Conservation (phyloP, 2,113 vertebrate species). For the Corapipo altera region DNA sequence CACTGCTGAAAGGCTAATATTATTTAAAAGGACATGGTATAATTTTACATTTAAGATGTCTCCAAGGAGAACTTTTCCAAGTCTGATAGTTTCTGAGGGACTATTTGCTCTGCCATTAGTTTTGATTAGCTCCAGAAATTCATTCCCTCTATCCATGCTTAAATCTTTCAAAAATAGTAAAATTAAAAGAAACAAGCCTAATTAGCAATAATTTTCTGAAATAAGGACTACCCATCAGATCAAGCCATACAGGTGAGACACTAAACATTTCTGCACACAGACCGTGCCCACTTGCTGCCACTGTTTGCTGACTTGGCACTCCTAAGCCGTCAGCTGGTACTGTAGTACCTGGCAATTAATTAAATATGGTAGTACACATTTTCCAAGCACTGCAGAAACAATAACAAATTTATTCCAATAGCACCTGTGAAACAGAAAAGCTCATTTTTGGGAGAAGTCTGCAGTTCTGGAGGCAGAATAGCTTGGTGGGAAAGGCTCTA, state of each 20-base stretch:
- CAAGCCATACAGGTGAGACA: background rate
- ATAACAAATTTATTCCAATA: background rate
- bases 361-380: background rate
- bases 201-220: background rate
- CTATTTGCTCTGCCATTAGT: slow-evolving; percentile 1
- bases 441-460: background rate
- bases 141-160: background rate
- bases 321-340: background rate
- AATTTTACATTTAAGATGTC: slow-evolving; percentile 2
- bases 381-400: background rate
- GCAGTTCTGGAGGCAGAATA: background rate
- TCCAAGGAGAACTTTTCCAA: background rate
- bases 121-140: background rate
- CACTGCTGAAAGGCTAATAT: background rate
- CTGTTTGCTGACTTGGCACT: background rate
- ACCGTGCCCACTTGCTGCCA: background rate
- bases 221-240: background rate
- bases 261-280: background rate
- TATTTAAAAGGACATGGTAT: background rate
- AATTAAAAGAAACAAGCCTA: background rate
- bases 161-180: background rate
- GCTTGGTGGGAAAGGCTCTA: background rate
- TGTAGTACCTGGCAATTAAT: background rate
- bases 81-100: background rate
- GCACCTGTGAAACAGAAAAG: background rate